Evolutionary conservation across 2,888 invertebrate genomes (phyloP).

Genomic region (Cheilosia grossa): DNA sequence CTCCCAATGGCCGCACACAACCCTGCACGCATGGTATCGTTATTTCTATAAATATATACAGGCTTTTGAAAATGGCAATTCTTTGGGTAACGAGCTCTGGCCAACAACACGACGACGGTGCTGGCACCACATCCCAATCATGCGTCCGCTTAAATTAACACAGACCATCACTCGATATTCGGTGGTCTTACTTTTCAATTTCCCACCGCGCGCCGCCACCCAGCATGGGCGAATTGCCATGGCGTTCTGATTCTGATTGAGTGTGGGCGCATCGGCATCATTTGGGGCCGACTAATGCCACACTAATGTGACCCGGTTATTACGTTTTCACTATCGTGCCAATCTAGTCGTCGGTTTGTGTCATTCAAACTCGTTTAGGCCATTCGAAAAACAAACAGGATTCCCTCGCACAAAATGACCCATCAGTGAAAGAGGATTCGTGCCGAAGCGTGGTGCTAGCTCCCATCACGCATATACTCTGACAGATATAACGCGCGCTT

Average conservation of each 20-base stretch:
- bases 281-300: conserved; percentile 51
- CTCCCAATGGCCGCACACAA: too few species aligned
- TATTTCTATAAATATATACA: too few species aligned
- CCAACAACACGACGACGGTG: neutral
- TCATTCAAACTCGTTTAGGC: conserved; percentile 55
- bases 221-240: neutral
- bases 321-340: conserved; percentile 55
- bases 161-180: conserved; percentile 58
- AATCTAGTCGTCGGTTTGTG: conserved; percentile 39
- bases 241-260: neutral
- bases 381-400: conserved; percentile 55
- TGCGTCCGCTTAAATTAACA: conserved; percentile 58
- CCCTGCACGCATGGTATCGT: too few species aligned
- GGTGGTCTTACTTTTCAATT: conserved; percentile 63
- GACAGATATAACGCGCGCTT: conserved; percentile 25
- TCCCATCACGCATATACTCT: conserved; percentile 33
- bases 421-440: conserved; percentile 14
- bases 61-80: neutral
- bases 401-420: conserved; percentile 24
- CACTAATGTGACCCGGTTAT: conserved; percentile 67
- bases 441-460: conserved; percentile 31
- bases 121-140: conserved; percentile 14
- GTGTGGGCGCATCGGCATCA: conserved; percentile 7
- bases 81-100: neutral
- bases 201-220: neutral